phyloP scores from a whole-genome alignment of 2,888 invertebrate genomes.

The Odontocerum albicorne region DNA sequence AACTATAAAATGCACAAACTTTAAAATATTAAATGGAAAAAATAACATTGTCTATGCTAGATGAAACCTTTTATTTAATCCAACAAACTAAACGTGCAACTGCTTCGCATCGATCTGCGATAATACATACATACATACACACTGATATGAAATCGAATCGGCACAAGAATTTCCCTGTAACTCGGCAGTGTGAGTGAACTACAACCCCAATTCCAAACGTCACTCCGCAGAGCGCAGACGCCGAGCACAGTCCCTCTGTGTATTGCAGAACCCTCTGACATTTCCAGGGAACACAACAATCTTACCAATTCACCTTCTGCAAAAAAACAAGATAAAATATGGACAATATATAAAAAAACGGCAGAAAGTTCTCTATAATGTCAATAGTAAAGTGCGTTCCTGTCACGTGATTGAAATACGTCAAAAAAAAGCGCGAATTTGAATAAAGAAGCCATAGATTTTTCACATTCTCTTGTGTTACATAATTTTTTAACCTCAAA shows the following conservation, averaged over 20 bases:
- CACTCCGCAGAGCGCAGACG: conserved; percentile 1
- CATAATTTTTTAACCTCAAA: conserved; percentile 17
- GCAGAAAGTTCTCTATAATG: conserved; percentile 1
- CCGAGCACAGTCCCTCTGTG: background rate
- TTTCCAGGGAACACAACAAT: background rate
- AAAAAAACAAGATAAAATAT: background rate
- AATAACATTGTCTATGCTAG: no score
- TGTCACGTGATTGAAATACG: background rate
- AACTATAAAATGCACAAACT: no score
- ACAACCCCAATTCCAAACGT: background rate
- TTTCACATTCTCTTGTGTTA: conserved; percentile 7
- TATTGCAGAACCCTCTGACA: background rate
- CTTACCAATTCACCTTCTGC: background rate
- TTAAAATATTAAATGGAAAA: no score
- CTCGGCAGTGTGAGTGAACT: no score
- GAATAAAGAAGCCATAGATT: background rate
- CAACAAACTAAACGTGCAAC: no score
- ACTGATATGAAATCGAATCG: no score
- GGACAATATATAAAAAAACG: background rate
- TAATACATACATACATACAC: no score
- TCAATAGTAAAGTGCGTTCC: background rate
- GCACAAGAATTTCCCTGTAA: no score
- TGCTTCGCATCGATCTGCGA: no score
- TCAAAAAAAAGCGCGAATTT: conserved; percentile 7
- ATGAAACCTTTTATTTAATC: no score